Percentiles rank a stretch among this genome's conserved stretches.
These are phyloP conservation scores for Actinia equina DNA, from an alignment of 64 coral and sea anemone species.

Conservation along the genomic window DNA sequence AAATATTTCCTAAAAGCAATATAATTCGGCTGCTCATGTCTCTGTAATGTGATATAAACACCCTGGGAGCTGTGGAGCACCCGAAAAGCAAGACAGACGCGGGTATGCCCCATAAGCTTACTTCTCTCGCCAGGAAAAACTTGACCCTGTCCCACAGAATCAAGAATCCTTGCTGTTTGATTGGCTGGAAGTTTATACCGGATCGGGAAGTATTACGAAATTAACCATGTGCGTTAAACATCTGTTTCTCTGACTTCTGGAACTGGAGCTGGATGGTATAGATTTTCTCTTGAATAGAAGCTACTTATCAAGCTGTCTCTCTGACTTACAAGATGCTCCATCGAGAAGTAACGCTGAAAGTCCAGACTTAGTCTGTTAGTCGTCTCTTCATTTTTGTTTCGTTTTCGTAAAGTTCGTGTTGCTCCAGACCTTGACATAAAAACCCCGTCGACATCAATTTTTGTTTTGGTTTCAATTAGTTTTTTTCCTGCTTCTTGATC, in stretches of 20 bases:
- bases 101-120: too few species aligned
- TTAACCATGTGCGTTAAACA: conserved; percentile 8
- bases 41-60: too few species aligned
- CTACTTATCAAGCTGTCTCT: conserved; percentile 36
- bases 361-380: conserved; percentile 26
- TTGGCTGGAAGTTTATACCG: too few species aligned
- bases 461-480: neutral
- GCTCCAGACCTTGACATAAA: neutral
- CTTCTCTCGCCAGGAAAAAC: too few species aligned
- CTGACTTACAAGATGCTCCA: conserved; percentile 65
- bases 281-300: conserved; percentile 34
- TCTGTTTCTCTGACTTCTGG: conserved; percentile 18
- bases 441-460: conserved; percentile 6
- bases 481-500: neutral
- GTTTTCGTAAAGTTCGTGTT: neutral
- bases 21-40: too few species aligned
- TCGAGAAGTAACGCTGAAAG: conserved; percentile 66
- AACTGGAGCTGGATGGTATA: neutral
- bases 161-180: too few species aligned
- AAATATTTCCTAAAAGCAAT: too few species aligned
- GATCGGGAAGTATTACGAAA: neutral
- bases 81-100: too few species aligned
- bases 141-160: too few species aligned
- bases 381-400: neutral
- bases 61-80: too few species aligned